phyloP scores from a whole-genome alignment of 2,888 invertebrate genomes.

The Idaea dimidiata region DNA sequence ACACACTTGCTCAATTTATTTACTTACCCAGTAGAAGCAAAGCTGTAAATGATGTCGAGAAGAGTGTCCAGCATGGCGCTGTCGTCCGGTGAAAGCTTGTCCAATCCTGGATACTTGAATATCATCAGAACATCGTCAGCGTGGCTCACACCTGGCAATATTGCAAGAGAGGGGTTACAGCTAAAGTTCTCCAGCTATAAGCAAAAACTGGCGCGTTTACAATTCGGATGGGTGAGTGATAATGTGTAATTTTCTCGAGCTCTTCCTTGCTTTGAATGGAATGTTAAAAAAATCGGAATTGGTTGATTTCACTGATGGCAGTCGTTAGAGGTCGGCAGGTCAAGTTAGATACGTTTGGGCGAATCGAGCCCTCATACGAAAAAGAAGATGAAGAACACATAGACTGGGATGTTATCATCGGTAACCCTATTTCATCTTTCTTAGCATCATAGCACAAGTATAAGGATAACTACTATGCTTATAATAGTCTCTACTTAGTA shows the following conservation, averaged over 20 bases:
- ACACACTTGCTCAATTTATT: neutral
- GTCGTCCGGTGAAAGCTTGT: constrained; percentile 54
- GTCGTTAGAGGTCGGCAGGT: neutral
- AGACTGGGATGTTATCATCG: no score
- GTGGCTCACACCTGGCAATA: constrained; percentile 81
- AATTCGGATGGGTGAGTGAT: neutral
- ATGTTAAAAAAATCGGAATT: neutral
- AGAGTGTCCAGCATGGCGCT: constrained; percentile 74
- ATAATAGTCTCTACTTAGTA: no score
- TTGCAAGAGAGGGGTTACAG: constrained; percentile 6
- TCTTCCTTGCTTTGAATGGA: neutral
- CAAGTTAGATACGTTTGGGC: no score
- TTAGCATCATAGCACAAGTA: no score
- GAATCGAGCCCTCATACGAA: no score
- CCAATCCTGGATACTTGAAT: constrained; percentile 51
- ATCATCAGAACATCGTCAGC: constrained; percentile 82
- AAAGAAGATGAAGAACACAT: neutral
- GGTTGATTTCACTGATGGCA: neutral
- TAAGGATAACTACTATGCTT: no score
- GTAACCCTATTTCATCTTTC: no score
- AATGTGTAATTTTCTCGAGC: neutral
- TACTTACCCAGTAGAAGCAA: constrained; percentile 82
- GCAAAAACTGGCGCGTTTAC: neutral
- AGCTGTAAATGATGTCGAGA: constrained; percentile 78
- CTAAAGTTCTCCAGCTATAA: no score